Evolutionary conservation across 1,140 invertebrate species (phyloP).

Genomic region (Drosophila lowei): DNA sequence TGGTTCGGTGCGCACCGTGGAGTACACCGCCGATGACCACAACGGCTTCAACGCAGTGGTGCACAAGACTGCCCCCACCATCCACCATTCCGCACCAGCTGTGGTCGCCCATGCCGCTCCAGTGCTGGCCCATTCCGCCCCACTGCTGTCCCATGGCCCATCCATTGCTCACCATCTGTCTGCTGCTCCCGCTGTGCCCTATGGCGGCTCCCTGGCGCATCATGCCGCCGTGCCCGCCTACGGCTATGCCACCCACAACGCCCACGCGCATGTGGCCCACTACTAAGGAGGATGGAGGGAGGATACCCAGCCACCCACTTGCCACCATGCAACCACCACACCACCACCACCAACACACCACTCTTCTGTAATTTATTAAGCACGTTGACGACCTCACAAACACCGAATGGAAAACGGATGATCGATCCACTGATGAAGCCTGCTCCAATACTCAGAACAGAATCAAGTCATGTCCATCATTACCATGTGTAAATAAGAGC

Average conservation of each 20-base stretch:
- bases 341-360: conserved; percentile 87
- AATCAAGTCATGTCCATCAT: conserved; percentile 86
- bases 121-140: conserved; percentile 56
- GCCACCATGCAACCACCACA: conserved; percentile 84
- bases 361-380: conserved; percentile 95
- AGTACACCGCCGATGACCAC: conserved; percentile 89
- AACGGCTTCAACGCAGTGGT: conserved; percentile 85
- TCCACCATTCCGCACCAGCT: conserved; percentile 68
- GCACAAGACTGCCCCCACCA: conserved; percentile 83
- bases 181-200: conserved; percentile 68
- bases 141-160: conserved; percentile 57
- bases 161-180: conserved; percentile 73
- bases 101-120: conserved; percentile 59
- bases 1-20: conserved; percentile 85
- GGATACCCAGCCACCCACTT: conserved; percentile 5
- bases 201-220: conserved; percentile 73
- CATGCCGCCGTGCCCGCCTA: conserved; percentile 70
- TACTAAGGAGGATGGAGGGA: conserved; percentile 54
- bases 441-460: conserved; percentile 87
- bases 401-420: conserved; percentile 87
- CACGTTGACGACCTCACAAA: conserved; percentile 84
- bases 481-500: conserved; percentile 47
- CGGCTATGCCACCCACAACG: conserved; percentile 73
- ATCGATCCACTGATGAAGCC: conserved; percentile 89
- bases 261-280: conserved; percentile 75